Evolutionary conservation across 2,888 invertebrate genomes (phyloP).

Genomic region (Protonemura montana): DNA sequence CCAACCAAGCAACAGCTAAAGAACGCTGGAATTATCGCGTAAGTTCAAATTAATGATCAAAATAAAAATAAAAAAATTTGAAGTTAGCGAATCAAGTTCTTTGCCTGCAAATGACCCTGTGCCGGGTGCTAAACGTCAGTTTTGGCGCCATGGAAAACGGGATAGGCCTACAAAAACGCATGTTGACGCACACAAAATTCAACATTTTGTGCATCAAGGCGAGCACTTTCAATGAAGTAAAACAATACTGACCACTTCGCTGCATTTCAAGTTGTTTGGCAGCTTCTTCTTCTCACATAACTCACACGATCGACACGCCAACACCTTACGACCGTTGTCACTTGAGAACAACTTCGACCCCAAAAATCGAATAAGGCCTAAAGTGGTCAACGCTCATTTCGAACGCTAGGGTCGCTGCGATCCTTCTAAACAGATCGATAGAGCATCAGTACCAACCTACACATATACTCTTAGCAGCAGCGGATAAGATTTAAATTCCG

Average conservation of each 20-base stretch:
- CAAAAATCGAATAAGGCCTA: slow-evolving; percentile 33
- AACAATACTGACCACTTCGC: slow-evolving; percentile 45
- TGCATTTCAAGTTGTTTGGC: slow-evolving; percentile 37
- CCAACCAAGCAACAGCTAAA: neutral
- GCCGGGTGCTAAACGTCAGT: slow-evolving; percentile 27
- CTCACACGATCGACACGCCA: neutral
- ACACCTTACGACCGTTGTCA: neutral
- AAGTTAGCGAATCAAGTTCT: neutral
- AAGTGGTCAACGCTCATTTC: neutral
- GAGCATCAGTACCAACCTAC: neutral
- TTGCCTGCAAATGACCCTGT: neutral
- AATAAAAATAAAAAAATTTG: neutral
- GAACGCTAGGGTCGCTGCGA: neutral
- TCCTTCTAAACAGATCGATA: neutral
- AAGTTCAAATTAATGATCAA: neutral
- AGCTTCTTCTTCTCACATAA: slow-evolving; percentile 1
- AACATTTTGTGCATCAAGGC: neutral
- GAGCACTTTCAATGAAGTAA: neutral
- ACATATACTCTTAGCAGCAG: neutral
- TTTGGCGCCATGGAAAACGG: slow-evolving; percentile 38
- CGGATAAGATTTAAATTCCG: neutral
- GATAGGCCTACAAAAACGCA: neutral
- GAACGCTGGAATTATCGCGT: neutral
- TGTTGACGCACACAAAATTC: neutral
- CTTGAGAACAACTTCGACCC: neutral